phyloP scores from a whole-genome alignment of 2,888 invertebrate species.

The Aleiodes leptofemur region DNA sequence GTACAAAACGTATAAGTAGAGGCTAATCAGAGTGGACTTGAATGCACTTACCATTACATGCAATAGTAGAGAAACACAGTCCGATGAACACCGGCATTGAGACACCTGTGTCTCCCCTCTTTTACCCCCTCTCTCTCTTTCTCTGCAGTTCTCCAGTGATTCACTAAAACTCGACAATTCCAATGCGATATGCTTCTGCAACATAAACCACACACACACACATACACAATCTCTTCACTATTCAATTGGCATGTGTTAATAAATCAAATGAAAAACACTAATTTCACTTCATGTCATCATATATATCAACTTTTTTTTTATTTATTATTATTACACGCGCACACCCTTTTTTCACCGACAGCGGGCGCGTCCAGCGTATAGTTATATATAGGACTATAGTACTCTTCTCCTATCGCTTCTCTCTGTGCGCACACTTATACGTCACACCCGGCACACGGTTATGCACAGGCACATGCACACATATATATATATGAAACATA shows the following conservation, averaged over 20 bases:
- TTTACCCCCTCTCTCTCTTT: conserved; percentile 9
- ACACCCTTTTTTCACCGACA: conserved; percentile 51
- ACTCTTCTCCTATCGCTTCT: conserved; percentile 36
- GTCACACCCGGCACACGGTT: conserved; percentile 57
- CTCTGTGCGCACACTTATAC: conserved; percentile 45
- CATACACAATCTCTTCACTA: no score
- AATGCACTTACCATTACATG: conserved; percentile 46
- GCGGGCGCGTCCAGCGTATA: conserved; percentile 51
- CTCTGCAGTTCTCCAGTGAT: background rate
- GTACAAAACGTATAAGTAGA: conserved; percentile 15
- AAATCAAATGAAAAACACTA: background rate
- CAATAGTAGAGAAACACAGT: conserved; percentile 44
- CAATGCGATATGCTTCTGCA: no score
- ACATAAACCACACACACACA: no score
- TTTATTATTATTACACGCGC: conserved; percentile 43
- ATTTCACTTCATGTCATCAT: background rate
- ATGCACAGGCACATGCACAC: conserved; percentile 49
- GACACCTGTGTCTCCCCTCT: conserved; percentile 21
- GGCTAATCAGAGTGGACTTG: conserved; percentile 30
- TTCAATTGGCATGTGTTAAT: no score
- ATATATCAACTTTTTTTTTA: conserved; percentile 10
- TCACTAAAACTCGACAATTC: no score
- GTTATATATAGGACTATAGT: no score
- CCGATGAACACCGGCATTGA: conserved; percentile 41
- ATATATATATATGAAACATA: no score